Percentiles rank a stretch among this genome's conserved stretches.
Evolutionary conservation across 2,797 vertebrate species (phyloP).

Genomic region (Nasua narica): DNA sequence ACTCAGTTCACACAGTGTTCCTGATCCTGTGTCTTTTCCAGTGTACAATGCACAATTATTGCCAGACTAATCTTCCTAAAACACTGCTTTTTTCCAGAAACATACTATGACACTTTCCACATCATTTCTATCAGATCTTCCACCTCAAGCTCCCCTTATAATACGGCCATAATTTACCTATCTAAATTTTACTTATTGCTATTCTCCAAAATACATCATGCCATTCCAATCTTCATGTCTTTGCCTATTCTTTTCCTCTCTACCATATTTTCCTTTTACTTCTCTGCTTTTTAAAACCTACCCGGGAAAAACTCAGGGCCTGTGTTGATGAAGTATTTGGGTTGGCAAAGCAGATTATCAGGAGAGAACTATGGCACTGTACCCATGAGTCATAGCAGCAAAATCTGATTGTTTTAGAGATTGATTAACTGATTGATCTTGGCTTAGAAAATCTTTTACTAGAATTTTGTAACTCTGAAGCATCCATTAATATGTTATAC

Average conservation of each 20-base stretch:
- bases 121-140: neutral
- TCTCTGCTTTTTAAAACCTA: neutral
- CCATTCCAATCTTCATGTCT: neutral
- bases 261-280: neutral
- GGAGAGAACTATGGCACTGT: neutral
- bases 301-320: neutral
- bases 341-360: neutral
- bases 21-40: neutral
- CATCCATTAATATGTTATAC: neutral
- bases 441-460: constrained; percentile 30
- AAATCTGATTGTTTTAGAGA: neutral
- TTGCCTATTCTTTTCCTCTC: neutral
- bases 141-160: neutral
- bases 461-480: constrained; percentile 6
- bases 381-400: neutral
- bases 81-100: neutral
- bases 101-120: neutral
- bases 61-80: neutral
- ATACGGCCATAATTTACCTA: neutral
- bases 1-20: neutral
- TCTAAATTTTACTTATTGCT: neutral
- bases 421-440: neutral
- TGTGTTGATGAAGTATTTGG: neutral
- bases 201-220: neutral
- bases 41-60: neutral